Base-by-base conservation (phyloP, 1,140 invertebrate genomes). In the Hesperophylax magnus region DNA sequence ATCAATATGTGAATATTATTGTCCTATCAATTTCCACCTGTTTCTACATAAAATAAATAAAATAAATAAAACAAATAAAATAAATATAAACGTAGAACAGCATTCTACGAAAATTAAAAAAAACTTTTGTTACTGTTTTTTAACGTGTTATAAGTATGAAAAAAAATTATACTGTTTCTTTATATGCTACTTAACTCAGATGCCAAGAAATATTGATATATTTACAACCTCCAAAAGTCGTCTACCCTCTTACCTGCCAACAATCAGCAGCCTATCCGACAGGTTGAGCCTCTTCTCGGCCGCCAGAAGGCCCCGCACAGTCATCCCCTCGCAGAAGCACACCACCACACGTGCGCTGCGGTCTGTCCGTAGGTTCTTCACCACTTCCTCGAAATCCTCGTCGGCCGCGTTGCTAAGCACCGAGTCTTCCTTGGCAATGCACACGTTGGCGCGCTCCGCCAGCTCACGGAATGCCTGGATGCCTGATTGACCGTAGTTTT, bases 241-340 rank as follows among this genome's bases (percentile, higher is more conserved):
- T 39, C 34, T 39, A 1, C 20, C 24, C 7, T 34, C 65, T 47
- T 52, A 84, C 82, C 82, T 95, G 84, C 94, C 94, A 78, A 95
- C 91, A 83, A 95, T 91, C 58, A 94, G 89, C 84, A 94, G 94
- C 79, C 92, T 88, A 53, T 92, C 91, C 3, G 90, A 92, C n/a
- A 92, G 87, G 81, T 92, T 92, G n/a, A 92, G 86, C 53, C 93
- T 88, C 81, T 91, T 90, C 2, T 93, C 92, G 0, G 95, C 94
- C 79, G 90, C 89, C 77, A 96, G 89, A n/a, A 96, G 88, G 15
- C 92, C 92, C 75, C 92, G 87, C 54, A 96, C 92, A 0, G 94
- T 95, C 86, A 92, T 90, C 4, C 95, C 95, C 88, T 96, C 95
- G 87, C 95, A 96, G 90, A 96, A 96, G 87, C 95, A 96, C 3